Evolutionary conservation across 2,797 vertebrate genomes (phyloP).

Genomic region (Fistularia tabacaria): DNA sequence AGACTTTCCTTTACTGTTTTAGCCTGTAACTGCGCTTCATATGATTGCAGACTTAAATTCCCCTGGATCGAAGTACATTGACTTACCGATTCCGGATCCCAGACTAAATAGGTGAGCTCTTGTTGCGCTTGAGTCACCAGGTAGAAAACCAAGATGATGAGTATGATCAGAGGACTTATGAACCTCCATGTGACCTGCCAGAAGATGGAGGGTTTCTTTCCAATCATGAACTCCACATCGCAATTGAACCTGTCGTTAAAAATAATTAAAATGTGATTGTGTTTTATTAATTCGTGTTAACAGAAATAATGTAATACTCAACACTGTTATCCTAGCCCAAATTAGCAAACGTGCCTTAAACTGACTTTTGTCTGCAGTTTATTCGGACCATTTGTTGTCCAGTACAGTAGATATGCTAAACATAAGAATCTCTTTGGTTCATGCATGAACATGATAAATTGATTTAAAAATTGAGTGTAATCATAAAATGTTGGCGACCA

Average conservation of each 20-base stretch:
- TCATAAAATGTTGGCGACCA: too few species aligned
- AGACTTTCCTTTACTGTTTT: too few species aligned
- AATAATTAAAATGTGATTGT: neutral
- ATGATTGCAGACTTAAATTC: neutral
- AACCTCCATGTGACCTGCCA: constrained; percentile 87
- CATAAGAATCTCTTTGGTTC: too few species aligned
- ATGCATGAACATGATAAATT: too few species aligned
- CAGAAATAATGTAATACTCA: neutral
- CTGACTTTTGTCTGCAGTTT: too few species aligned
- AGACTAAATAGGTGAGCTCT: constrained; percentile 76
- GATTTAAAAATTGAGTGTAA: too few species aligned
- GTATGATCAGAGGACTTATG: constrained; percentile 83
- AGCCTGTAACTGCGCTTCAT: too few species aligned
- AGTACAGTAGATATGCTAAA: too few species aligned
- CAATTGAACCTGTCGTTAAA: constrained; percentile 79
- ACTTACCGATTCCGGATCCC: constrained; percentile 82
- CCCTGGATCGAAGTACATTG: constrained; percentile 29
- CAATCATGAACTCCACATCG: constrained; percentile 88
- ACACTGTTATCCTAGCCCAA: neutral
- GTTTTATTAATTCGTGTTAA: neutral
- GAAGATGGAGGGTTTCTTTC: constrained; percentile 85
- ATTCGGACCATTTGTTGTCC: too few species aligned
- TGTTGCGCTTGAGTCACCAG: constrained; percentile 75
- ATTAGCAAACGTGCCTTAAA: too few species aligned
- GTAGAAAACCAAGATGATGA: constrained; percentile 86